A percentile compares a stretch with the other conserved stretches of the same genome.
These are phyloP conservation scores for Molothrus ater DNA, from an alignment of 2,797 vertebrate genomes.

Conservation along the genomic window DNA sequence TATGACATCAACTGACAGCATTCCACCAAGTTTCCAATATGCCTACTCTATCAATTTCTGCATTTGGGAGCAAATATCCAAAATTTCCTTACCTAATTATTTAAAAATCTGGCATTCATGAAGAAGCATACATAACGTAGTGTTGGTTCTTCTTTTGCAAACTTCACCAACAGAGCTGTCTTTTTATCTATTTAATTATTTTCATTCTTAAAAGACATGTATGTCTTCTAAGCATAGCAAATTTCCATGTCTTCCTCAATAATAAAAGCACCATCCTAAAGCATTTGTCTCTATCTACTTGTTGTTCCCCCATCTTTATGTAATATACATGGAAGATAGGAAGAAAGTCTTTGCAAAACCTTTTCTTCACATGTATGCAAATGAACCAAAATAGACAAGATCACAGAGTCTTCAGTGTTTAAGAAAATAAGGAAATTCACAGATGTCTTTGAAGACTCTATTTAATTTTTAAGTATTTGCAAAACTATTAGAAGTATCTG, in stretches of 20 bases:
- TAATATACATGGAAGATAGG: neutral
- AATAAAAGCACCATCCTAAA: neutral
- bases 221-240: neutral
- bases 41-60: neutral
- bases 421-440: neutral
- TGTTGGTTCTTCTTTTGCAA: neutral
- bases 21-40: neutral
- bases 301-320: neutral
- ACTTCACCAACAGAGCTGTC: neutral
- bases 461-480: neutral
- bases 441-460: neutral
- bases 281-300: neutral
- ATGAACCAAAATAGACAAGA: neutral
- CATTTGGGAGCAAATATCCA: neutral
- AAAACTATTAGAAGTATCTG: neutral
- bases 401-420: neutral
- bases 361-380: neutral
- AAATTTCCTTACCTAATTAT: neutral
- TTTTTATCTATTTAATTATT: neutral
- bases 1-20: neutral
- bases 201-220: neutral
- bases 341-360: neutral
- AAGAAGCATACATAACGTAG: neutral
- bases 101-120: neutral
- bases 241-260: neutral